Evolutionary conservation across 2,113 vertebrate genomes (phyloP).

Genomic region (Leucopsar rothschildi): DNA sequence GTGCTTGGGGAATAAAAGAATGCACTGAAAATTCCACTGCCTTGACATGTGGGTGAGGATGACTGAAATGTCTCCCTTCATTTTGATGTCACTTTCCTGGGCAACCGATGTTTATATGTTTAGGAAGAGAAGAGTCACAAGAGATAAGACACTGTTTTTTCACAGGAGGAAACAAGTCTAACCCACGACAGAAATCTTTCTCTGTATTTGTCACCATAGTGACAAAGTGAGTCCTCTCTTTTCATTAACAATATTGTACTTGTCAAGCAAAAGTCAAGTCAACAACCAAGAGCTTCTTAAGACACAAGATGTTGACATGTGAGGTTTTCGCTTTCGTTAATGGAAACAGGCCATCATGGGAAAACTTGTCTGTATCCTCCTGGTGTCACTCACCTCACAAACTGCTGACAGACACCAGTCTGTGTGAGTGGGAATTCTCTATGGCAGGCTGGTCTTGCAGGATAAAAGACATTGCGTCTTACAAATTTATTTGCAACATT

Average conservation of each 20-base stretch:
- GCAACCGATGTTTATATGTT: neutral
- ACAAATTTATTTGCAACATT: neutral
- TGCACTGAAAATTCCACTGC: neutral
- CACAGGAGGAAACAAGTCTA: neutral
- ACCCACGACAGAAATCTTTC: neutral
- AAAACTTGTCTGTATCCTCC: neutral
- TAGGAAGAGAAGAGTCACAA: neutral
- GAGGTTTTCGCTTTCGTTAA: neutral
- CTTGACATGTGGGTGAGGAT: fast-evolving
- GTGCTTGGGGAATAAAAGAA: neutral
- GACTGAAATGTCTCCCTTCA: neutral
- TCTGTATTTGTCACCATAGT: neutral
- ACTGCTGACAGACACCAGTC: neutral
- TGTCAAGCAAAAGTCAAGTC: neutral
- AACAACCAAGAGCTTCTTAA: neutral
- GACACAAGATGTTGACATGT: neutral
- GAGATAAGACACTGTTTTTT: neutral
- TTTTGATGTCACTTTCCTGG: neutral
- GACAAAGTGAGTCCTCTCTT: neutral
- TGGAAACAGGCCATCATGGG: neutral
- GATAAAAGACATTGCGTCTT: neutral
- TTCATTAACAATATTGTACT: neutral
- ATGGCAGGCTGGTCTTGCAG: neutral
- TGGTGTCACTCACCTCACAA: neutral
- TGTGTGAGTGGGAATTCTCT: neutral